Conservation (phyloP, 2,797 vertebrate species). For the Dryobates pubescens region DNA sequence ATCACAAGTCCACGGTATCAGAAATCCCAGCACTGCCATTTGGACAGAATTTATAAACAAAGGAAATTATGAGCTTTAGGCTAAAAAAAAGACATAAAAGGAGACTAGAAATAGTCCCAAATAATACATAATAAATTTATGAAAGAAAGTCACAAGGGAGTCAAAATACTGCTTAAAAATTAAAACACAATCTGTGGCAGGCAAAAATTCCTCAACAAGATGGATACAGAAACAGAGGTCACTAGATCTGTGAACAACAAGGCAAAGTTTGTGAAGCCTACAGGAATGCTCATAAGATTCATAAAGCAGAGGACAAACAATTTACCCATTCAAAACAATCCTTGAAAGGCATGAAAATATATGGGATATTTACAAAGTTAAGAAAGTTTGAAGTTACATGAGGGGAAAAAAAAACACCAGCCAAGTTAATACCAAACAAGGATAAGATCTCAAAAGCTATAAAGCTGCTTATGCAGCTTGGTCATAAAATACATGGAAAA, state of each 20-base stretch:
- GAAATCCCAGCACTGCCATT: not conserved
- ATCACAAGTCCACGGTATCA: not conserved
- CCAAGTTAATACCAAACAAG: not conserved
- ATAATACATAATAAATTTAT: not conserved
- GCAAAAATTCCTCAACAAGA: fast-evolving
- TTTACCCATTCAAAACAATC: not conserved
- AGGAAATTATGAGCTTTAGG: not conserved
- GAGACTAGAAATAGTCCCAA: not conserved
- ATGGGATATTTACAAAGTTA: not conserved
- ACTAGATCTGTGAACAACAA: not conserved
- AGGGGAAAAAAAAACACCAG: not conserved
- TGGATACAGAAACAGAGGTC: not conserved
- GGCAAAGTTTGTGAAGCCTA: not conserved
- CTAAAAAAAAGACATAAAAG: not conserved
- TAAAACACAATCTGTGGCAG: not conserved
- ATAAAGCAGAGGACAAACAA: not conserved
- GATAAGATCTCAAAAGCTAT: not conserved
- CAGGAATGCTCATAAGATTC: not conserved
- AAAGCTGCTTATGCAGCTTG: not conserved
- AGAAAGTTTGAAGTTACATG: not conserved
- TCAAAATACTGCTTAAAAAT: not conserved
- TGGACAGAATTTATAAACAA: not conserved
- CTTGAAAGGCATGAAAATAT: not conserved
- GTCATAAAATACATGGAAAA: not conserved
- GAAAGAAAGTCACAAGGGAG: fast-evolving